A percentile compares a stretch with the other conserved stretches of the same genome.
These are phyloP conservation scores for Vannuccia rotundouncinata DNA, from an alignment of 2,888 invertebrate genomes.

Conservation along the genomic window DNA sequence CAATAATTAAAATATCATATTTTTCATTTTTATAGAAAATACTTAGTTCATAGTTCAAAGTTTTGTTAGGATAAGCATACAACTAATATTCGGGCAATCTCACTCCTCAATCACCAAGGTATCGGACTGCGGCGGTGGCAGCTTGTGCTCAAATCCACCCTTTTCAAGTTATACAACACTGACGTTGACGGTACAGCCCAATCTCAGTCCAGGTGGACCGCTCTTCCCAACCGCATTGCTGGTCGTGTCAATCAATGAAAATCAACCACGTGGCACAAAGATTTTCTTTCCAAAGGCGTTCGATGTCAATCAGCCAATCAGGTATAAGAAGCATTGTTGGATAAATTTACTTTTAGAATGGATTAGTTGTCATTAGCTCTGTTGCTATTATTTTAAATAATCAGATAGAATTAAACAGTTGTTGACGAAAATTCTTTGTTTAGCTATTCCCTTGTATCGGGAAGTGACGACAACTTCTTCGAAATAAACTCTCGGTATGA, in stretches of 20 bases:
- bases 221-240: neutral
- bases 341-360: too few relatives aligned
- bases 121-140: conserved; percentile 3
- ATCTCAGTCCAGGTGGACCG: neutral
- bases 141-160: neutral
- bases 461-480: neutral
- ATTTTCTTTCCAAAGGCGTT: neutral
- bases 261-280: conserved; percentile 1
- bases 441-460: neutral
- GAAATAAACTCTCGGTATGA: neutral
- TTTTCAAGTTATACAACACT: neutral
- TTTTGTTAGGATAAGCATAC: too few relatives aligned
- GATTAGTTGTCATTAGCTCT: too few relatives aligned
- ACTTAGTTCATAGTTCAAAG: too few relatives aligned
- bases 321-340: too few relatives aligned
- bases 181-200: neutral
- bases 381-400: too few relatives aligned
- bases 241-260: conserved; percentile 1
- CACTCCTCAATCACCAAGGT: neutral
- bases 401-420: too few relatives aligned
- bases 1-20: too few relatives aligned
- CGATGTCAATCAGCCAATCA: conserved; percentile 24
- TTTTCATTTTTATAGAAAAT: too few relatives aligned
- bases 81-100: too few relatives aligned
- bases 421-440: too few relatives aligned